Conservation (phyloP, 2,797 vertebrate genomes). For the Podargus strigoides region DNA sequence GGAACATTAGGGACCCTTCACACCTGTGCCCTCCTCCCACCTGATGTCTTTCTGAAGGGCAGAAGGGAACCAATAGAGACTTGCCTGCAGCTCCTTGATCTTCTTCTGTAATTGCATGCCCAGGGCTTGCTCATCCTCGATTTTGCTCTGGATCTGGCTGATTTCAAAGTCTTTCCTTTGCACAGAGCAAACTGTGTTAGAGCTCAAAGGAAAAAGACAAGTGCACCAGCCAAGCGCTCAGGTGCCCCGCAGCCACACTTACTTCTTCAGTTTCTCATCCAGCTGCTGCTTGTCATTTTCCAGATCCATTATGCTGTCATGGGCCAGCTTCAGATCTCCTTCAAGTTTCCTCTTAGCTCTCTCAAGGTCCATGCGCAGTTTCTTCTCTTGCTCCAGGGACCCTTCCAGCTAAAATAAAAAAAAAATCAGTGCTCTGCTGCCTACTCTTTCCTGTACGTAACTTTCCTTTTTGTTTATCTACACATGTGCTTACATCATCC, state of each 20-base stretch:
- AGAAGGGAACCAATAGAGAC: background rate
- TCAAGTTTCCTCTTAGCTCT: conserved; percentile 84
- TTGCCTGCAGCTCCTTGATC: conserved; percentile 3
- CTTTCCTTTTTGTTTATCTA: too few relatives aligned
- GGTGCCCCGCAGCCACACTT: background rate
- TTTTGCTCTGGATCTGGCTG: conserved; percentile 6
- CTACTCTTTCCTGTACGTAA: too few relatives aligned
- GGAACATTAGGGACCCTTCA: background rate
- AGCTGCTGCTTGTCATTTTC: conserved; percentile 86
- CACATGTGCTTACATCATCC: conserved; percentile 62
- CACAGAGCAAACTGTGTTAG: background rate
- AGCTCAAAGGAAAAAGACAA: background rate
- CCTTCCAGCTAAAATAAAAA: conserved; percentile 77
- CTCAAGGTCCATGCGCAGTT: conserved; percentile 84
- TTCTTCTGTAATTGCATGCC: background rate
- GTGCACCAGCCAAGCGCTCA: background rate
- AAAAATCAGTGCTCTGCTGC: background rate
- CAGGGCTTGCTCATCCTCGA: background rate
- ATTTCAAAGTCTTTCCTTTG: conserved; percentile 7
- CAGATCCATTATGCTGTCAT: conserved; percentile 82
- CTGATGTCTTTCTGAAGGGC: background rate
- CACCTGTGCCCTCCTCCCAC: background rate
- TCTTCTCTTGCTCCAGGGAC: conserved; percentile 86
- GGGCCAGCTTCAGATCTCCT: conserved; percentile 81
- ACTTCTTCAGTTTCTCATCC: conserved; percentile 40